Percentiles rank a stretch among this genome's conserved stretches.
These are phyloP conservation scores for Petaurus breviceps DNA, from an alignment of 2,113 vertebrate species.

Conservation along the genomic window DNA sequence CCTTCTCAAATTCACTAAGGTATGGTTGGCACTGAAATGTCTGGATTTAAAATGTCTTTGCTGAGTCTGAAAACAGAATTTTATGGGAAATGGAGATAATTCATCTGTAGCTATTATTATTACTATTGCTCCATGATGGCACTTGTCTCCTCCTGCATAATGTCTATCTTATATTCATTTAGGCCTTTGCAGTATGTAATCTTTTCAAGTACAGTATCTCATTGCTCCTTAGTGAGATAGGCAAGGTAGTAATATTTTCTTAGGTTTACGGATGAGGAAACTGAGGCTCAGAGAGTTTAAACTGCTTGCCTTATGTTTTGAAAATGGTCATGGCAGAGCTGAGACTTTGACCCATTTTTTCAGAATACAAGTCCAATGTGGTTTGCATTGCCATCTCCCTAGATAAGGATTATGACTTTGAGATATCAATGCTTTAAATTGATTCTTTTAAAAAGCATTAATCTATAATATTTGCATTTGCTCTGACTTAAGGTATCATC, in stretches of 20 bases:
- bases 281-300: background rate
- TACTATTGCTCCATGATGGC: background rate
- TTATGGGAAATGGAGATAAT: background rate
- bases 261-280: background rate
- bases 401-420: background rate
- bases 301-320: background rate
- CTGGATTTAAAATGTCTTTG: background rate
- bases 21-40: background rate
- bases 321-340: background rate
- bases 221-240: background rate
- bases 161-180: background rate
- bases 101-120: background rate
- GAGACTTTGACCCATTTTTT: background rate
- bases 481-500: background rate
- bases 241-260: background rate
- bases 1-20: background rate
- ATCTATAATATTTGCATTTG: background rate
- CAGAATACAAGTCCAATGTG: background rate
- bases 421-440: background rate
- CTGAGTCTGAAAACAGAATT: background rate
- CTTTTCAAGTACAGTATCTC: background rate
- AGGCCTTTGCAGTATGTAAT: background rate
- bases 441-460: background rate
- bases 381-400: background rate
- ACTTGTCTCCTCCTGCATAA: background rate